A percentile compares a stretch with the other conserved stretches of the same genome.
These are phyloP conservation scores for Archocentrus centrarchus DNA, from an alignment of 2,113 vertebrate genomes.

Conservation along the genomic window DNA sequence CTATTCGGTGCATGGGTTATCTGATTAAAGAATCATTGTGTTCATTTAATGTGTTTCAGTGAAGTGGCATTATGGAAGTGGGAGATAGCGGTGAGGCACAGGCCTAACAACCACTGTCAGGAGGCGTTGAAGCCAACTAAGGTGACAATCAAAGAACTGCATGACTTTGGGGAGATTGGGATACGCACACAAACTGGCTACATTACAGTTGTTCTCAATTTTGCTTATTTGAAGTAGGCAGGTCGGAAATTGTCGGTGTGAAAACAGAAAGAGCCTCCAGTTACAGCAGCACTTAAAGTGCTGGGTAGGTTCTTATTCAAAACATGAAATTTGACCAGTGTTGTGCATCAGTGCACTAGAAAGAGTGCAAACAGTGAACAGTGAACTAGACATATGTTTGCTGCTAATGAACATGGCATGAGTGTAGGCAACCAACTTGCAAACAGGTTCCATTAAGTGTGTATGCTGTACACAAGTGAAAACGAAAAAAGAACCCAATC, in stretches of 20 bases:
- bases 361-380: neutral
- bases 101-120: slow-evolving; percentile 48
- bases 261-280: slow-evolving; percentile 29
- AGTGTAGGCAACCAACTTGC: fast-evolving
- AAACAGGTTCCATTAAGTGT: neutral
- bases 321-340: slow-evolving; percentile 37
- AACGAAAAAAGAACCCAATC: fast-evolving
- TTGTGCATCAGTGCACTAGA: neutral
- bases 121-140: slow-evolving; percentile 62
- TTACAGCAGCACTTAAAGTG: slow-evolving; percentile 16
- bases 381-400: neutral
- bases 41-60: slow-evolving; percentile 84
- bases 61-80: slow-evolving; percentile 73
- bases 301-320: neutral
- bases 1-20: slow-evolving; percentile 81
- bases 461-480: neutral
- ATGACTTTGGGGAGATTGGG: slow-evolving; percentile 35
- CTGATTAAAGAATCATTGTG: slow-evolving; percentile 84
- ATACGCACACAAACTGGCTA: slow-evolving; percentile 2
- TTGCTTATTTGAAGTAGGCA: slow-evolving; percentile 55
- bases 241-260: slow-evolving; percentile 42
- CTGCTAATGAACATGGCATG: fast-evolving
- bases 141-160: slow-evolving; percentile 47
- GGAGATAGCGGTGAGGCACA: slow-evolving; percentile 60
- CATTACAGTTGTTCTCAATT: slow-evolving; percentile 55